Base-by-base conservation (phyloP, 2,113 vertebrate species). In the Anas platyrhynchos region DNA sequence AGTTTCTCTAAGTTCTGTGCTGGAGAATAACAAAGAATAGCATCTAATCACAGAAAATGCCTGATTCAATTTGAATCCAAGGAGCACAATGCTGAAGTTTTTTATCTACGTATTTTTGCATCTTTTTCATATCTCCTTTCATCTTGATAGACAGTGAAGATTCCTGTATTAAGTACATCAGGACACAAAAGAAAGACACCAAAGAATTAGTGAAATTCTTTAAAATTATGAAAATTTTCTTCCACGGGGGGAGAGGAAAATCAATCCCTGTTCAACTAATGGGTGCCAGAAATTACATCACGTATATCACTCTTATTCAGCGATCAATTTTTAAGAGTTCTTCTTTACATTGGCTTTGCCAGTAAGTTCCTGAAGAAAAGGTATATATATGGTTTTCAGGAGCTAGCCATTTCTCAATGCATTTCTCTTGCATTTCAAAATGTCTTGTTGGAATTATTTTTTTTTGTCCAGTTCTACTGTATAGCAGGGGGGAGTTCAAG, bases 31-130 rank as follows among this genome's bases (percentile, higher is more conserved):
- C 0, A 1, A 7, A 15, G 52, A 29, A 3, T 79, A 61, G 7
- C 72, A 2, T 62, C 68, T 44, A 27, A 36, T 46, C 1, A 2
- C 32, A 69, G 31, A 67, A 73, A 13, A 82, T 1, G 1, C 0
- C 5, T 2, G 12, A 8, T 41, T 56, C 2, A 21, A 7, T 74
- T 66, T 88, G 36, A 76, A 7, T 52, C 11, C 41, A 38, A 10
- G 31, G 13, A 43, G 6, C 17, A 62, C 6, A 82, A 6, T 7
- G 3, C 2, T 50, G 6, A 63, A 31, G 3, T 1, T 46, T 41
- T 75, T 68, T 41, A 50, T 85, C 75, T 48, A 1, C 9, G 58
- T 76, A 9, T 4, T 9, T 94, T 75, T 78, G 11, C 3, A 4
- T 16, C 10, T 88, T 81, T 15, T 84, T 5, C 3, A 7, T 25